phyloP scores from a whole-genome alignment of 1,140 invertebrate genomes.

The Diachasmimorpha longicaudata region DNA sequence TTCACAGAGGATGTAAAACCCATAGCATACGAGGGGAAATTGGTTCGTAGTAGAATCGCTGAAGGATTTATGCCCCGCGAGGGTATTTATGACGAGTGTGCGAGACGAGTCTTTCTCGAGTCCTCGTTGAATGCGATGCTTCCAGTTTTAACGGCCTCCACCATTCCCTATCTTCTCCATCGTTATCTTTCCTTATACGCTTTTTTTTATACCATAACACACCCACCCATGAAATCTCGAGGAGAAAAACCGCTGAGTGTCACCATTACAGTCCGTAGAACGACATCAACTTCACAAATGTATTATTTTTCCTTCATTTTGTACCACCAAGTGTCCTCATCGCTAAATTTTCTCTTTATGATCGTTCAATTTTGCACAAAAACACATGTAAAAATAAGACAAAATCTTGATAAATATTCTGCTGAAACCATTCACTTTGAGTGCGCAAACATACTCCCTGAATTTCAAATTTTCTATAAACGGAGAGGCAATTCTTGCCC shows the following conservation, averaged over 20 bases:
- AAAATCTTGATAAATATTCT: no score
- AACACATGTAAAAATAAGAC: no score
- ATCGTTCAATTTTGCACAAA: no score
- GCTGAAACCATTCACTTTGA: background rate
- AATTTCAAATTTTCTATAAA: background rate
- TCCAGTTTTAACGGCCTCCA: conserved; percentile 13
- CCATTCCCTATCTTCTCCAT: background rate
- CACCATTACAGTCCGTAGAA: background rate
- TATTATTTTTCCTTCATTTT: background rate
- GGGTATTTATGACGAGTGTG: conserved; percentile 33
- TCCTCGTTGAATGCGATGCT: background rate
- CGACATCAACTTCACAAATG: background rate
- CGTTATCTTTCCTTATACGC: background rate
- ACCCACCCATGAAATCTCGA: background rate
- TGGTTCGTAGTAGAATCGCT: conserved; percentile 30
- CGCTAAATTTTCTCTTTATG: no score
- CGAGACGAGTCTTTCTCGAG: conserved; percentile 11
- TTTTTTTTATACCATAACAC: background rate
- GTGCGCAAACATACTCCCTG: background rate
- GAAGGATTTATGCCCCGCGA: conserved; percentile 32
- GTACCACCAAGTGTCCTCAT: background rate
- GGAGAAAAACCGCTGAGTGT: background rate
- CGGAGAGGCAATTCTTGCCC: background rate
- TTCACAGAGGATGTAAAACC: background rate
- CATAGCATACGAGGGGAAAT: conserved; percentile 24